Conservation (phyloP, 2,113 vertebrate species). For the Elephas maximus region DNA sequence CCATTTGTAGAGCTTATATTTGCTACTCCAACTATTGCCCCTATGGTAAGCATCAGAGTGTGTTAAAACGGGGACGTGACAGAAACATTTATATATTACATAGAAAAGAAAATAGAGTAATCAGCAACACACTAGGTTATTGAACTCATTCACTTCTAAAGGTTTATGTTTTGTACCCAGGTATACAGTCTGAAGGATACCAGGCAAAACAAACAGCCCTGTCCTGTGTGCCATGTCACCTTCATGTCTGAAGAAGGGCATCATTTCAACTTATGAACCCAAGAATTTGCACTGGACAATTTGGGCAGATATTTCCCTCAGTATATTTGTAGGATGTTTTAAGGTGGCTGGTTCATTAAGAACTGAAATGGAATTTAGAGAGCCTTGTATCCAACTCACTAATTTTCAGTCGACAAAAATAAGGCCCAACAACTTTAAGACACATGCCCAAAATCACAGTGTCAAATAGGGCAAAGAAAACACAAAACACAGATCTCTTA, state of each 20-base stretch:
- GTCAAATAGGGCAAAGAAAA: neutral
- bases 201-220: neutral
- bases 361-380: conserved; percentile 22
- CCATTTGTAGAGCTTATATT: neutral
- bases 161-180: neutral
- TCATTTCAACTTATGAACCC: neutral
- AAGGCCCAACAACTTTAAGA: neutral
- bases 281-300: conserved; percentile 13
- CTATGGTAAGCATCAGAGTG: neutral
- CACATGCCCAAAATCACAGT: neutral
- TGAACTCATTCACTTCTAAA: conserved; percentile 54
- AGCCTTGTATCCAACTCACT: neutral
- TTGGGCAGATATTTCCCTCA: neutral
- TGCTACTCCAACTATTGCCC: neutral
- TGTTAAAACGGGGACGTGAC: neutral
- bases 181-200: conserved; percentile 9
- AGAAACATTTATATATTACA: neutral
- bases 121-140: neutral
- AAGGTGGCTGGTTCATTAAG: neutral
- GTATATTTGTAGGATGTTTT: neutral
- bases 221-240: neutral
- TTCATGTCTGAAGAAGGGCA: neutral
- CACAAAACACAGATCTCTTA: neutral
- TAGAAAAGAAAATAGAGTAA: conserved; percentile 24
- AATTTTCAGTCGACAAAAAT: conserved; percentile 10